These are phyloP conservation scores for Staurois parvus DNA, from an alignment of 2,797 vertebrate genomes.

Conservation along the genomic window DNA sequence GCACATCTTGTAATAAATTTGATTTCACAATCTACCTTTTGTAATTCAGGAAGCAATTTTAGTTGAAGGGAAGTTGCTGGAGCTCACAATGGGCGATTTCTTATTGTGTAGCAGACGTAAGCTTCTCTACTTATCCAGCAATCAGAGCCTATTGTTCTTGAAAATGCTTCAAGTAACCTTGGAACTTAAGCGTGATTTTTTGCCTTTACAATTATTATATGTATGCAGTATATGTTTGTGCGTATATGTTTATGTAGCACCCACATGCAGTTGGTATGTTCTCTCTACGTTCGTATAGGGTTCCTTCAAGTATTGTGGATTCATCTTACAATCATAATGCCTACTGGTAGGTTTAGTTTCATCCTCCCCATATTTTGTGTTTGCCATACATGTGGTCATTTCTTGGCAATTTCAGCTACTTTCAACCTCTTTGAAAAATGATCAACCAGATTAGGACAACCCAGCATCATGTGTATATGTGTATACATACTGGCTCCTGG, in stretches of 20 bases:
- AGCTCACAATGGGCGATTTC: constrained; percentile 35
- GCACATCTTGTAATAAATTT: constrained; percentile 6
- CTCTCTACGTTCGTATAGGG: no score
- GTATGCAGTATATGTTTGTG: not conserved
- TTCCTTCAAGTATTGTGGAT: no score
- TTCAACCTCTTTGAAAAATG: no score
- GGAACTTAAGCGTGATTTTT: not conserved
- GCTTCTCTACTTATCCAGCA: constrained; percentile 25
- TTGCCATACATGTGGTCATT: no score
- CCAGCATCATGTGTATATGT: no score
- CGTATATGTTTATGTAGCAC: not conserved
- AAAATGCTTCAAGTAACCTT: constrained; percentile 11
- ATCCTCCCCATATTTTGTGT: no score
- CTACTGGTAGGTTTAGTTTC: no score
- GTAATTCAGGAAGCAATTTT: constrained; percentile 11
- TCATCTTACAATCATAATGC: no score
- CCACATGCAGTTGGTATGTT: no score
- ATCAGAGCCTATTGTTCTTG: constrained; percentile 34
- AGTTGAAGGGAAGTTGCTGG: constrained; percentile 21
- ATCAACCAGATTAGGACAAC: no score
- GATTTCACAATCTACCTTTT: not conserved
- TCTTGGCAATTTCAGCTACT: no score
- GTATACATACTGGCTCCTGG: no score
- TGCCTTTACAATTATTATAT: not conserved
- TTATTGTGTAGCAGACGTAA: constrained; percentile 20